Evolutionary conservation across 2,888 invertebrate species (phyloP).

Genomic region (Spicauda simplicius): DNA sequence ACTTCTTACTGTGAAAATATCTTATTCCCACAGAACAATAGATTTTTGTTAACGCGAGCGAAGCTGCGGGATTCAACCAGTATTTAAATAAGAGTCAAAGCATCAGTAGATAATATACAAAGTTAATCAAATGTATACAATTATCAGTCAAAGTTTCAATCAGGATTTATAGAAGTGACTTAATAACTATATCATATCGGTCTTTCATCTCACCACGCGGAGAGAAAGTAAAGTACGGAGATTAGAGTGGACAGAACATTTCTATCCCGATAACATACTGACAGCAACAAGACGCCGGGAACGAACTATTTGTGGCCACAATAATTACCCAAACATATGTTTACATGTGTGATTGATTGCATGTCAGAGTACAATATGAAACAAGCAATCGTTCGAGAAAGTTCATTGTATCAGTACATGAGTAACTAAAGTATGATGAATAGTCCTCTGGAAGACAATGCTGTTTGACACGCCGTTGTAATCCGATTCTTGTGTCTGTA

Average conservation of each 20-base stretch:
- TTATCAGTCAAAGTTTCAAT: not conserved
- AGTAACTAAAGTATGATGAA: not conserved
- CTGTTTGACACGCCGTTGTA: not conserved
- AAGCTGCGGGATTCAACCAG: too few relatives aligned
- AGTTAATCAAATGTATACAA: too few relatives aligned
- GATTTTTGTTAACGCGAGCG: too few relatives aligned
- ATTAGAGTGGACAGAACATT: slow-evolving; percentile 22
- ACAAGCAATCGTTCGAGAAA: slow-evolving; percentile 19
- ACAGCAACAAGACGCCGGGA: slow-evolving; percentile 17
- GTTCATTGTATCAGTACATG: not conserved
- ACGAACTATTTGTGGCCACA: slow-evolving; percentile 12
- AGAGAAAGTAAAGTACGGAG: slow-evolving; percentile 17
- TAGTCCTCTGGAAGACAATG: slow-evolving; percentile 6
- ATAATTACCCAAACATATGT: slow-evolving; percentile 19
- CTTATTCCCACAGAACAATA: too few relatives aligned
- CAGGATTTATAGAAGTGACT: not conserved
- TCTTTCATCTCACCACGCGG: not conserved
- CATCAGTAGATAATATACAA: too few relatives aligned
- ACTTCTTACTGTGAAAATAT: too few relatives aligned
- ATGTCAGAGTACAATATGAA: slow-evolving; percentile 11
- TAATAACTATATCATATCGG: slow-evolving; percentile 8
- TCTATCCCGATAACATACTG: slow-evolving; percentile 19
- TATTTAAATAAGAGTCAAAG: too few relatives aligned
- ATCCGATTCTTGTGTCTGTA: not conserved
- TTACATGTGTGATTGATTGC: slow-evolving; percentile 29